Evolutionary conservation across 1,140 invertebrate genomes (phyloP).

Genomic region (Chionoecetes opilio): DNA sequence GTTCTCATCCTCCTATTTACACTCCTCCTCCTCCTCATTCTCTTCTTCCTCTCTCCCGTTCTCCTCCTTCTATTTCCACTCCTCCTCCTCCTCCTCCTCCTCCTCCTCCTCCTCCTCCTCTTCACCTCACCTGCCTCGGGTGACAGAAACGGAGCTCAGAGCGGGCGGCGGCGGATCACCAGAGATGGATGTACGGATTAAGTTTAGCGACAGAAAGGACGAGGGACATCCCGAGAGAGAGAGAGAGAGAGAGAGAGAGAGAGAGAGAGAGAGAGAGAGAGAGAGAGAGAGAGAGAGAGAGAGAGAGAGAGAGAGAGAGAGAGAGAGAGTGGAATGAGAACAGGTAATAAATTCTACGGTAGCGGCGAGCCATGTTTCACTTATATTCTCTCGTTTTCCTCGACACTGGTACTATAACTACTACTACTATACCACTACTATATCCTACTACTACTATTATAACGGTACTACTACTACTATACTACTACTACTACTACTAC

Average conservation of each 20-base stretch:
- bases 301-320: background rate
- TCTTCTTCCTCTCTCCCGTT: background rate
- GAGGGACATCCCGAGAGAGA: background rate
- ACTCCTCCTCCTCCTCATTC: background rate
- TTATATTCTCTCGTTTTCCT: background rate
- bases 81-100: background rate
- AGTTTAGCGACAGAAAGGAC: background rate
- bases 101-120: background rate
- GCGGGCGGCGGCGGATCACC: background rate
- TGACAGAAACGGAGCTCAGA: too few relatives aligned
- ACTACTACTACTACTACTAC: too few relatives aligned
- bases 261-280: background rate
- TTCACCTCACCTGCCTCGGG: background rate
- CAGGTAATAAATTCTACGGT: background rate
- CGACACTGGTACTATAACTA: background rate
- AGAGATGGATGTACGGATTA: conserved; percentile 5
- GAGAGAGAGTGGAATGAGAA: background rate
- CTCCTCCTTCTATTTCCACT: background rate
- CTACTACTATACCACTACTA: too few relatives aligned
- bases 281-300: background rate
- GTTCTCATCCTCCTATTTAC: background rate
- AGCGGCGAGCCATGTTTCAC: background rate
- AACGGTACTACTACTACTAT: too few relatives aligned
- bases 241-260: background rate
- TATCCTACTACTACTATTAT: too few relatives aligned